Conservation (phyloP, 1,140 invertebrate genomes). For the Whitmania pigra region DNA sequence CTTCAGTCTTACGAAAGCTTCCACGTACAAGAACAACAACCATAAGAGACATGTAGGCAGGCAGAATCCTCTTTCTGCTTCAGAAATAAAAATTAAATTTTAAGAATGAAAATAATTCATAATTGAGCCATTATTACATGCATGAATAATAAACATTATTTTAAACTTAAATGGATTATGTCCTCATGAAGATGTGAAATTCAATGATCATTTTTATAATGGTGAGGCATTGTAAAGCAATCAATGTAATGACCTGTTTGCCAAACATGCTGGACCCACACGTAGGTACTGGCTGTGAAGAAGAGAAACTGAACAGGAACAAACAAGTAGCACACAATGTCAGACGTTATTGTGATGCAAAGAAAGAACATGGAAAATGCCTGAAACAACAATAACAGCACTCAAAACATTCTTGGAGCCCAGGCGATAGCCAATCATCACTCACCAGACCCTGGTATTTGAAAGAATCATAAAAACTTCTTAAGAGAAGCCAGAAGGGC, state of each 20-base stretch:
- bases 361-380: conserved; percentile 97
- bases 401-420: background rate
- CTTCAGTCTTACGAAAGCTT: conserved; percentile 72
- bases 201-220: no score
- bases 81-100: conserved; percentile 23
- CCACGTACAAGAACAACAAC: conserved; percentile 87
- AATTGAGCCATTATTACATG: no score
- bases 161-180: no score
- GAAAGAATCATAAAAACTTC: conserved; percentile 93
- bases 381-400: conserved; percentile 48
- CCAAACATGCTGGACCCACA: conserved; percentile 98
- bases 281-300: conserved; percentile 93
- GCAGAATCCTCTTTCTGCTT: conserved; percentile 74
- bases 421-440: conserved; percentile 31
- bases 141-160: no score
- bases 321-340: conserved; percentile 97
- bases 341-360: conserved; percentile 90
- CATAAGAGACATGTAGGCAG: conserved; percentile 85
- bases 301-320: conserved; percentile 96
- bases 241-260: conserved; percentile 65
- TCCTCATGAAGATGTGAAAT: no score
- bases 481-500: conserved; percentile 91
- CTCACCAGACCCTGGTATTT: conserved; percentile 96
- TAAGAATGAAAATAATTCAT: background rate
- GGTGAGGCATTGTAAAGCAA: background rate